Percentiles rank a stretch among this genome's conserved stretches.
These are phyloP conservation scores for Chironomus striatipennis DNA, from an alignment of 1,140 invertebrate genomes.

Conservation along the genomic window DNA sequence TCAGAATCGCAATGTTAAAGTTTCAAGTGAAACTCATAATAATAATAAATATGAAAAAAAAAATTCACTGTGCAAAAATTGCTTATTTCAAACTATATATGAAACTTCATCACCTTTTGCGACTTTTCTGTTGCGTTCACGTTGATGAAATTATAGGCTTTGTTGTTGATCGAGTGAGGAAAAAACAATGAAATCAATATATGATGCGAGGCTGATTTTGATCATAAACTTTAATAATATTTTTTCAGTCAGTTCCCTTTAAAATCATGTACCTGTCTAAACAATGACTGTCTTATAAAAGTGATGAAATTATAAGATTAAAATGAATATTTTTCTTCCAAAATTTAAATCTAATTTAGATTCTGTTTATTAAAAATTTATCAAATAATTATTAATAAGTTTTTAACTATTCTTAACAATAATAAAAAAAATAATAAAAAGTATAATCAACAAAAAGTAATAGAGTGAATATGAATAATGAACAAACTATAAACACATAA, in stretches of 20 bases:
- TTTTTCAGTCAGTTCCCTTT: no score
- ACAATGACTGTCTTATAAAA: no score
- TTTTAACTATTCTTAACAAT: no score
- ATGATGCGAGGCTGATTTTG: neutral
- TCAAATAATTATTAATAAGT: no score
- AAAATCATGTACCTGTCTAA: no score
- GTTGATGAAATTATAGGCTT: conserved; percentile 19
- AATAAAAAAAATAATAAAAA: no score
- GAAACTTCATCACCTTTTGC: conserved; percentile 19
- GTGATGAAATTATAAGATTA: no score
- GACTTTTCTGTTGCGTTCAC: neutral
- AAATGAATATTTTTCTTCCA: no score
- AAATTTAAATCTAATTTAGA: no score
- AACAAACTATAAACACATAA: neutral
- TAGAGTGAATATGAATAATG: neutral
- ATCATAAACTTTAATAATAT: neutral
- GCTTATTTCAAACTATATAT: neutral
- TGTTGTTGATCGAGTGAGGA: conserved; percentile 4
- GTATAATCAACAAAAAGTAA: no score
- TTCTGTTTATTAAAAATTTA: no score
- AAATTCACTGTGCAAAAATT: neutral
- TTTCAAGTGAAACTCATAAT: neutral
- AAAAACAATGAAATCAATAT: conserved; percentile 20
- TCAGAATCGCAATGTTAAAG: neutral
- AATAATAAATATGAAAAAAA: neutral